phyloP scores from a whole-genome alignment of 1,140 invertebrate genomes.

The Meloidogyne floridensis region DNA sequence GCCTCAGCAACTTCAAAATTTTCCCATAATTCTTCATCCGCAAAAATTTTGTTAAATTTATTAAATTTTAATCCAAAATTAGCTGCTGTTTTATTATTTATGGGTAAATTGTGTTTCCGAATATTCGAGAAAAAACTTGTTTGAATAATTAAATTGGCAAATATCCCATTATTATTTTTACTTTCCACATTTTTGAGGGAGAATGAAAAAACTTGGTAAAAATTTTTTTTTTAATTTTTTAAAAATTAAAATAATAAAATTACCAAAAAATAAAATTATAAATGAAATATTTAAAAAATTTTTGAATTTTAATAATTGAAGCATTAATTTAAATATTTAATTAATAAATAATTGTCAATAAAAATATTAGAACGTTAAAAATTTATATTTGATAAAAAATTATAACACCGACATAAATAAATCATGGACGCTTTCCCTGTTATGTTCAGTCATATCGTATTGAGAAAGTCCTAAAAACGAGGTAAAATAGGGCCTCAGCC shows the following conservation, averaged over 20 bases:
- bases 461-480: too few relatives aligned
- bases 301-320: neutral
- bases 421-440: too few relatives aligned
- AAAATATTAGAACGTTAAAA: too few relatives aligned
- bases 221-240: neutral
- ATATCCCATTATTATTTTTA: neutral
- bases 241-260: neutral
- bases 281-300: neutral
- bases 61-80: constrained; percentile 8
- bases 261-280: neutral
- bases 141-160: neutral
- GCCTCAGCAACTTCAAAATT: neutral
- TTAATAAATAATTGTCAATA: neutral
- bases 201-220: neutral
- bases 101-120: neutral
- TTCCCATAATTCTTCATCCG: constrained; percentile 2
- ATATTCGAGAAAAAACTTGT: neutral
- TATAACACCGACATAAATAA: too few relatives aligned
- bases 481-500: too few relatives aligned
- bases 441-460: too few relatives aligned
- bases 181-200: neutral
- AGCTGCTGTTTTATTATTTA: neutral
- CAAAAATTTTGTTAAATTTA: neutral
- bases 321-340: neutral
- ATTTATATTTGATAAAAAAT: too few relatives aligned